phyloP scores from a whole-genome alignment of 92 coral and sea anemone genomes.

The Epizoanthus ramosus region DNA sequence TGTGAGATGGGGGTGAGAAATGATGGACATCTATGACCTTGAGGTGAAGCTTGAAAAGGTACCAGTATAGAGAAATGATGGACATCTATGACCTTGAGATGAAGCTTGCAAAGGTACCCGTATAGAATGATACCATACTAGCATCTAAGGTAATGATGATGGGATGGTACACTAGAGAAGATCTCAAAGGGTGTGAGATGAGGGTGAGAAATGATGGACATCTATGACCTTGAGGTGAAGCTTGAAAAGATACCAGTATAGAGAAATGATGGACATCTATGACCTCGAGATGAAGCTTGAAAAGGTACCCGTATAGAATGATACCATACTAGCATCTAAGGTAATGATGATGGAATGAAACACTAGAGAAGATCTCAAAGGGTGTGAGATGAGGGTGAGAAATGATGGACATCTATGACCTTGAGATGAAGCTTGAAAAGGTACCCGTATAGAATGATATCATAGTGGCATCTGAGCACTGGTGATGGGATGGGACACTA shows the following conservation, averaged over 20 bases:
- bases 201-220: constrained; percentile 46
- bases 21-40: constrained; percentile 58
- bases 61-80: constrained; percentile 42
- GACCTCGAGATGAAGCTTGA: too few relatives aligned
- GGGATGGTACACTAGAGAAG: too few relatives aligned
- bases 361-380: too few relatives aligned
- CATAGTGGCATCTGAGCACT: too few relatives aligned
- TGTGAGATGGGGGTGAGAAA: not conserved
- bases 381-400: not conserved
- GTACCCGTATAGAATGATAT: constrained; percentile 8
- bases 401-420: constrained; percentile 55
- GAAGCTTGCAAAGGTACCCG: constrained; percentile 46
- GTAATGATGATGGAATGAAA: constrained; percentile 29
- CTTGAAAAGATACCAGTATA: constrained; percentile 45
- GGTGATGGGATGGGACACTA: too few relatives aligned
- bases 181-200: too few relatives aligned
- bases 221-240: constrained; percentile 47
- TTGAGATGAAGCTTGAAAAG: constrained; percentile 48
- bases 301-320: constrained; percentile 19
- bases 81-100: constrained; percentile 51
- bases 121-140: not conserved
- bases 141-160: too few relatives aligned
- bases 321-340: too few relatives aligned
- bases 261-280: too few relatives aligned
- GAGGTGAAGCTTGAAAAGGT: constrained; percentile 54